These are phyloP conservation scores for Saccostrea echinata DNA, from an alignment of 1,140 invertebrate species.

Conservation along the genomic window DNA sequence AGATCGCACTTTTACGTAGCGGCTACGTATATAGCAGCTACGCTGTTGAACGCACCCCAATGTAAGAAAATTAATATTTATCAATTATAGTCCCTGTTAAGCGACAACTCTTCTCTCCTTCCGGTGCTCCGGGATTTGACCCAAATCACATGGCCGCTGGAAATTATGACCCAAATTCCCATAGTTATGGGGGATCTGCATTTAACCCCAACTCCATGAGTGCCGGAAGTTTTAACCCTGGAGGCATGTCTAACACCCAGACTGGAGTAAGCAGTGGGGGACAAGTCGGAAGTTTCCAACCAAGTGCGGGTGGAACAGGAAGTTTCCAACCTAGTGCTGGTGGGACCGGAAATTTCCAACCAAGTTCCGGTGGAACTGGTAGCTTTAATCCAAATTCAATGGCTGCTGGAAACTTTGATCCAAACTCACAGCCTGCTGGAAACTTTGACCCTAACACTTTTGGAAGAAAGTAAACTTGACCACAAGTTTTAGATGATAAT, in stretches of 20 bases:
- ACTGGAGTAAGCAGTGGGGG: not conserved
- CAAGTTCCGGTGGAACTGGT: constrained; percentile 7
- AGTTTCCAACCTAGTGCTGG: constrained; percentile 30
- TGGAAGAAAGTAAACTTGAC: constrained; percentile 46
- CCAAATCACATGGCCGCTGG: constrained; percentile 49
- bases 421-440: constrained; percentile 43
- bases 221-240: constrained; percentile 49
- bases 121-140: constrained; percentile 39
- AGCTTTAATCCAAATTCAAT: constrained; percentile 37
- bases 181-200: constrained; percentile 14
- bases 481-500: too few relatives aligned
- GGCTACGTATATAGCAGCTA: too few relatives aligned
- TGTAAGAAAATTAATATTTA: too few relatives aligned
- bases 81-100: constrained; percentile 8
- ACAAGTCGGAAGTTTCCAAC: not conserved
- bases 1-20: too few relatives aligned
- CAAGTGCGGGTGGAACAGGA: not conserved
- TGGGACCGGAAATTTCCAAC: constrained; percentile 38
- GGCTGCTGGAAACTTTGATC: constrained; percentile 46
- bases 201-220: constrained; percentile 45
- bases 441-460: constrained; percentile 47
- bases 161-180: constrained; percentile 45
- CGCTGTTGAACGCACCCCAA: too few relatives aligned
- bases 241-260: not conserved
- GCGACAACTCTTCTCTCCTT: constrained; percentile 31